phyloP scores from a whole-genome alignment of 1,140 invertebrate species.

The Bombus balteatus region DNA sequence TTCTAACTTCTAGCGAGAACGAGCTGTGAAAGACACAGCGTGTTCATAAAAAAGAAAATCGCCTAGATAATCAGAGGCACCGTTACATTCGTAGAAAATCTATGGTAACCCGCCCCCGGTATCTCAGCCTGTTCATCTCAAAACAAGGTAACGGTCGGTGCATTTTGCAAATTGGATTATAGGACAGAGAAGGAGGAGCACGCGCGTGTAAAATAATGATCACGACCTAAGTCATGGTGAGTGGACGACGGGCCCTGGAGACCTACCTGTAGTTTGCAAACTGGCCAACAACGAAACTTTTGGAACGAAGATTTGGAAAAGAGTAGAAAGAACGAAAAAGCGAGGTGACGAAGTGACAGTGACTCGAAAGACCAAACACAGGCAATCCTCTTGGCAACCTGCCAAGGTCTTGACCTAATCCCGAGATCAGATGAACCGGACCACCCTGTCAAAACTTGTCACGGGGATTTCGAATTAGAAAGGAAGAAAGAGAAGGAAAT shows the following conservation, averaged over 20 bases:
- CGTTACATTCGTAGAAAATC: background rate
- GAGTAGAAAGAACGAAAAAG: background rate
- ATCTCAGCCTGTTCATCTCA: background rate
- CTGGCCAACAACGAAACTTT: background rate
- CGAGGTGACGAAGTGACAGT: conserved; percentile 45
- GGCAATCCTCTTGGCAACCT: conserved; percentile 37
- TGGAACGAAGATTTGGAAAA: too few relatives aligned
- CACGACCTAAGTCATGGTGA: conserved; percentile 10
- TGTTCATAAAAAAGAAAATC: too few relatives aligned
- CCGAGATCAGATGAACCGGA: conserved; percentile 46
- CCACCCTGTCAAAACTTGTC: conserved; percentile 60
- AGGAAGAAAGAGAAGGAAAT: background rate
- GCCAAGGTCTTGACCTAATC: conserved; percentile 46
- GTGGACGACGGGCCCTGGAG: background rate
- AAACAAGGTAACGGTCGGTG: conserved; percentile 33
- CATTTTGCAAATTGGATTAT: conserved; percentile 55
- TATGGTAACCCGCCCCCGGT: background rate
- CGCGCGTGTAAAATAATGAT: conserved; percentile 45
- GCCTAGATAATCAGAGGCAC: background rate
- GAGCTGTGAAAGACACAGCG: background rate
- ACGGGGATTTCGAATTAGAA: conserved; percentile 10
- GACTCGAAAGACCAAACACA: conserved; percentile 33
- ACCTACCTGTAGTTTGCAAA: conserved; percentile 40
- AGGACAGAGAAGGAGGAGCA: background rate
- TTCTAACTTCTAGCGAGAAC: background rate